A percentile compares a stretch with the other conserved stretches of the same genome.
Conservation (phyloP, 2,888 invertebrate species). For the Allolobophora icterica region DNA sequence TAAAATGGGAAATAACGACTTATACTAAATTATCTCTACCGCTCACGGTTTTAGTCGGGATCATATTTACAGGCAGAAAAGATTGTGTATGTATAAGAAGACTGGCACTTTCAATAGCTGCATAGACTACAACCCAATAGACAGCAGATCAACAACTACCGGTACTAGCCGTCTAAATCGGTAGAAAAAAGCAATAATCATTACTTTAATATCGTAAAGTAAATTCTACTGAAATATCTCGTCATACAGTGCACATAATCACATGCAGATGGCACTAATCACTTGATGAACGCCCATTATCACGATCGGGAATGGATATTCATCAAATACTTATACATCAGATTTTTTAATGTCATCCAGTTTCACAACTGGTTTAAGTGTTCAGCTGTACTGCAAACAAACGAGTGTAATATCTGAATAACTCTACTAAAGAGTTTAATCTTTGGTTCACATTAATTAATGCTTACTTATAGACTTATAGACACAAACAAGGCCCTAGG, state of each 20-base stretch:
- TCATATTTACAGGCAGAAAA: neutral
- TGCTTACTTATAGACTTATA: neutral
- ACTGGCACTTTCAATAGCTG: neutral
- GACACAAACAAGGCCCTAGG: neutral
- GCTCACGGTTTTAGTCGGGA: neutral
- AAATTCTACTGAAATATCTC: neutral
- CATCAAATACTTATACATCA: neutral
- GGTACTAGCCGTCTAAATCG: neutral
- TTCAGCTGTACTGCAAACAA: neutral
- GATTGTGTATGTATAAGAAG: neutral
- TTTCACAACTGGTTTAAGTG: neutral
- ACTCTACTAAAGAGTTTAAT: neutral
- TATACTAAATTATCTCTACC: neutral
- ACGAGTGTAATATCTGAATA: neutral
- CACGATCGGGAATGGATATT: too few species aligned
- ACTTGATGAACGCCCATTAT: neutral
- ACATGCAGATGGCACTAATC: slow-evolving; percentile 3
- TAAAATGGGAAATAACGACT: neutral
- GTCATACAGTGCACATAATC: neutral
- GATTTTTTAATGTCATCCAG: neutral
- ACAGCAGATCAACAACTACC: neutral
- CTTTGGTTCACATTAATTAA: neutral
- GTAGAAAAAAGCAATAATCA: neutral
- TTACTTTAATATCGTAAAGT: neutral
- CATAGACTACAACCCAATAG: neutral